Percentiles rank a stretch among this genome's conserved stretches.
Conservation (phyloP, 1,140 invertebrate species). For the Triops longicaudatus region DNA sequence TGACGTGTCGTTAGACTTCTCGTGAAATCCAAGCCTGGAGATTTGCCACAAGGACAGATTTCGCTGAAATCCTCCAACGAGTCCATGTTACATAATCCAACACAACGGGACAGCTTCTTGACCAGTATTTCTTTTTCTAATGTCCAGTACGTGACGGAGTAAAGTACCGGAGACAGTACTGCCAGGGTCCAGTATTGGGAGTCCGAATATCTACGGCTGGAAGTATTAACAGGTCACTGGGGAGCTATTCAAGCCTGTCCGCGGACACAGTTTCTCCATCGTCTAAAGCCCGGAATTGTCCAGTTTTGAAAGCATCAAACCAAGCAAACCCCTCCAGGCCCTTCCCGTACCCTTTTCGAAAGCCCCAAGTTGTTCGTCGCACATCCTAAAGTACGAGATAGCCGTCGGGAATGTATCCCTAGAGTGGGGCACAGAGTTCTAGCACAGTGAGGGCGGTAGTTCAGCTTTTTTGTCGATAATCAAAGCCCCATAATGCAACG, state of each 20-base stretch:
- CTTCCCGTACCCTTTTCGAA: not conserved
- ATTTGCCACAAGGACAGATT: not conserved
- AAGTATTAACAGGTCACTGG: not conserved
- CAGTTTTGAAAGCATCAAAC: slow-evolving; percentile 1
- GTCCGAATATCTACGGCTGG: not conserved
- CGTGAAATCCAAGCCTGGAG: not conserved
- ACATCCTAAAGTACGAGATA: not conserved
- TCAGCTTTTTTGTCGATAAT: not conserved
- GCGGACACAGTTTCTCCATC: not conserved
- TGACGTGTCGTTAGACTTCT: not conserved
- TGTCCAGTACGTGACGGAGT: too few relatives aligned
- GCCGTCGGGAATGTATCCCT: not conserved
- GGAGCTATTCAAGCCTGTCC: not conserved
- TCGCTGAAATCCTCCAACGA: not conserved
- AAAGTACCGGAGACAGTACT: too few relatives aligned
- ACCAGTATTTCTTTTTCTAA: too few relatives aligned
- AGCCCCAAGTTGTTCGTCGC: not conserved
- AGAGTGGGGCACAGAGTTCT: not conserved
- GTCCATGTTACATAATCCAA: not conserved
- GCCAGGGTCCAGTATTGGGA: not conserved
- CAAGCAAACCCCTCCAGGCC: not conserved
- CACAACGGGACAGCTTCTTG: too few relatives aligned
- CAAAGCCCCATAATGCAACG: not conserved
- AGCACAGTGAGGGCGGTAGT: not conserved
- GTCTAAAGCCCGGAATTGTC: not conserved